A percentile compares a stretch with the other conserved stretches of the same genome.
Conservation (phyloP, 2,797 vertebrate species). For the Propithecus perrieri region DNA sequence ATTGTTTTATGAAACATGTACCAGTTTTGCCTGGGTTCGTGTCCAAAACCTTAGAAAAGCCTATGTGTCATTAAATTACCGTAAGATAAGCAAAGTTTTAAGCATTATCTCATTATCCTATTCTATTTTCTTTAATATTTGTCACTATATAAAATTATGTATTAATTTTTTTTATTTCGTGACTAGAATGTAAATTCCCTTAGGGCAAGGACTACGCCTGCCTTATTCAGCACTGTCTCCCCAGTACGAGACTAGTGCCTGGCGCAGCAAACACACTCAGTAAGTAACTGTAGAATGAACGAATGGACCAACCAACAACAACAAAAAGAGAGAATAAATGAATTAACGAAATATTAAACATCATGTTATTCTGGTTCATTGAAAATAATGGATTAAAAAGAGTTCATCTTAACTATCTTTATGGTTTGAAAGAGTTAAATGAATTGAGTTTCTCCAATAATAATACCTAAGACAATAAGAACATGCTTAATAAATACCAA, state of each 20-base stretch:
- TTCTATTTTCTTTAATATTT: not conserved
- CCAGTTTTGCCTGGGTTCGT: not conserved
- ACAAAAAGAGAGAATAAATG: not conserved
- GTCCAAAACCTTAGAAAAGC: conserved; percentile 36
- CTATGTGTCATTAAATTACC: conserved; percentile 22
- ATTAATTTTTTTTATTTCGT: not conserved
- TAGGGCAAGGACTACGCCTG: not conserved
- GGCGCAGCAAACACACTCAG: not conserved
- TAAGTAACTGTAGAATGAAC: not conserved
- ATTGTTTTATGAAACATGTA: not conserved
- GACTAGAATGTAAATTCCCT: not conserved
- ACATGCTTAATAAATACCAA: not conserved
- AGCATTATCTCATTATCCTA: conserved; percentile 1
- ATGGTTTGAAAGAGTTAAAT: conserved; percentile 8
- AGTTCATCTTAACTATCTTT: not conserved
- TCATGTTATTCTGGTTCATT: not conserved
- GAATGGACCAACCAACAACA: not conserved
- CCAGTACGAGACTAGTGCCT: not conserved
- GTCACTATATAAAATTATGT: not conserved
- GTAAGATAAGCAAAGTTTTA: not conserved
- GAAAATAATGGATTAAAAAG: not conserved
- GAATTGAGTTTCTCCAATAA: not conserved
- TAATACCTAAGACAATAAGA: not conserved
- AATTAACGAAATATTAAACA: not conserved
- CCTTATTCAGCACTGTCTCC: not conserved